Percentiles rank a stretch among this genome's conserved stretches.
phyloP scores from a whole-genome alignment of 2,113 vertebrate genomes.

The Chaetura pelagica region DNA sequence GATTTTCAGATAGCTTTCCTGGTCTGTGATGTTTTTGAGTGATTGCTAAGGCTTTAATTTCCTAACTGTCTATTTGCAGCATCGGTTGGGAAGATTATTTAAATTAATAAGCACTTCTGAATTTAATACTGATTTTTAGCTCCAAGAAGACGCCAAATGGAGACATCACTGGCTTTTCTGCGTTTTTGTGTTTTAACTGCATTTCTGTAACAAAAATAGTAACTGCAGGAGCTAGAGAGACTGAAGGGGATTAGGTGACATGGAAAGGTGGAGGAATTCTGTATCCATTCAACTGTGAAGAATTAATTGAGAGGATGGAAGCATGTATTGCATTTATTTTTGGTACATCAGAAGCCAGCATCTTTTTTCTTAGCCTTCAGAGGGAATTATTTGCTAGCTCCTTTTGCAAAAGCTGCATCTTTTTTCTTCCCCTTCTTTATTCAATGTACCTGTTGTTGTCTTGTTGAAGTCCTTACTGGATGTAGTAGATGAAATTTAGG shows the following conservation, averaged over 20 bases:
- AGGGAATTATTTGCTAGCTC: background rate
- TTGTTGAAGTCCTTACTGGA: background rate
- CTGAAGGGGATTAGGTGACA: background rate
- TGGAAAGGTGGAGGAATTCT: background rate
- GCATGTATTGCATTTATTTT: background rate
- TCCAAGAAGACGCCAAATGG: background rate
- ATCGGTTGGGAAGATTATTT: background rate
- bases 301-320: background rate
- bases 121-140: background rate
- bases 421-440: background rate
- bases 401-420: conserved; percentile 12
- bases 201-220: background rate
- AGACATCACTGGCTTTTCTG: background rate
- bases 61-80: background rate
- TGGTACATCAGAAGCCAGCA: background rate
- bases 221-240: background rate
- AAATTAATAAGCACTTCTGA: background rate
- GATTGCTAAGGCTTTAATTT: background rate
- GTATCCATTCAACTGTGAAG: background rate
- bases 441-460: background rate
- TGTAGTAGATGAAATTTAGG: background rate
- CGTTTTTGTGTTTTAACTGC: background rate
- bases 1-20: background rate
- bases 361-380: background rate
- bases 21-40: background rate